Conservation (phyloP, 2,888 invertebrate genomes). For the Amblyjoppa fuscipennis region DNA sequence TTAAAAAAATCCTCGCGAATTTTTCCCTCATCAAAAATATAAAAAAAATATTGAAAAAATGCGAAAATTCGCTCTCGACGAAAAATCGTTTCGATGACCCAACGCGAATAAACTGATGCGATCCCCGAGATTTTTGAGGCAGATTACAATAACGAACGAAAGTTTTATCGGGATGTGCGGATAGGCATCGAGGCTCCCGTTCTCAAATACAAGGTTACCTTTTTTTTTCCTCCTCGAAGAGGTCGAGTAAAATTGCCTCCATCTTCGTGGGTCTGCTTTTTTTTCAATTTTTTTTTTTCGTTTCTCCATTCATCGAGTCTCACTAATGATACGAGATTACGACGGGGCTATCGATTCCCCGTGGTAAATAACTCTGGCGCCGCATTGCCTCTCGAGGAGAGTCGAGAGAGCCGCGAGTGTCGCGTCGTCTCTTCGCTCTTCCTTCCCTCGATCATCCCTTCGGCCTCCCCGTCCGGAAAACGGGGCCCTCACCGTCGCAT, state of each 20-base stretch:
- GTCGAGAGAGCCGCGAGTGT: slow-evolving; percentile 25
- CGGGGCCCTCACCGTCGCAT: neutral
- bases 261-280: slow-evolving; percentile 31
- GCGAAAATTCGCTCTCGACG: neutral
- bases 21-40: neutral
- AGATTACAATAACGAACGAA: slow-evolving; percentile 60
- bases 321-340: slow-evolving; percentile 67
- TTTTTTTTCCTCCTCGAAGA: slow-evolving; percentile 25
- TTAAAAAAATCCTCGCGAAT: too few species aligned
- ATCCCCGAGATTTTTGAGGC: slow-evolving; percentile 56
- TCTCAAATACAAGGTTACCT: slow-evolving; percentile 44
- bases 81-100: neutral
- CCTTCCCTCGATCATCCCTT: neutral
- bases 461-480: neutral
- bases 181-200: slow-evolving; percentile 23
- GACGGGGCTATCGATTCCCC: slow-evolving; percentile 64
- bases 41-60: neutral
- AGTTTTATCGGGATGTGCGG: slow-evolving; percentile 51
- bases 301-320: slow-evolving; percentile 59
- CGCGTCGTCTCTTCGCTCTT: slow-evolving; percentile 11
- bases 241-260: slow-evolving; percentile 43
- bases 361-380: slow-evolving; percentile 79
- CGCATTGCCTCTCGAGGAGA: slow-evolving; percentile 72
- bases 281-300: slow-evolving; percentile 48
- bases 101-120: neutral